Percentiles rank a stretch among this genome's conserved stretches.
phyloP scores from a whole-genome alignment of 2,888 invertebrate species.

The Cerceris rybyensis region DNA sequence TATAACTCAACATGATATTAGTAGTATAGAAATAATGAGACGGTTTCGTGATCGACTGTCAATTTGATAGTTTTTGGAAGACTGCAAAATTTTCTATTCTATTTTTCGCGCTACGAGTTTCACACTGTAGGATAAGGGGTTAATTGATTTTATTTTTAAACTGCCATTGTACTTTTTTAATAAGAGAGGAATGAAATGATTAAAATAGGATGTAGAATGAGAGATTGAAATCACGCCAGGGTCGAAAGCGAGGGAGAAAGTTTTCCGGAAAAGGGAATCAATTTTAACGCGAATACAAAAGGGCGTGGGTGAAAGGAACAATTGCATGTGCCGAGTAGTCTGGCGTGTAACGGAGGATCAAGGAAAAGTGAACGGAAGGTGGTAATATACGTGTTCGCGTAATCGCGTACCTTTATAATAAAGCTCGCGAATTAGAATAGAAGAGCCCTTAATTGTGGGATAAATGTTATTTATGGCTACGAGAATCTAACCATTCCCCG shows the following conservation, averaged over 20 bases:
- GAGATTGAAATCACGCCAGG: too few species aligned
- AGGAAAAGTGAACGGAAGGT: slow-evolving; percentile 13
- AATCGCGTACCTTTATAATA: slow-evolving; percentile 69
- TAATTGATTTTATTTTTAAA: too few species aligned
- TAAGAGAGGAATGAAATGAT: too few species aligned
- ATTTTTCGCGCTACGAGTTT: too few species aligned
- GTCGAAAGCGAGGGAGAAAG: background rate
- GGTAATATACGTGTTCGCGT: slow-evolving; percentile 58
- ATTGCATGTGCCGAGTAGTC: slow-evolving; percentile 31
- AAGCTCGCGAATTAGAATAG: slow-evolving; percentile 73
- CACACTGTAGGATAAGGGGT: too few species aligned
- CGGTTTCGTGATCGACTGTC: too few species aligned
- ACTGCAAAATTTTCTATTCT: too few species aligned
- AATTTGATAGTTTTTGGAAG: too few species aligned
- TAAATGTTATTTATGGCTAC: slow-evolving; percentile 70
- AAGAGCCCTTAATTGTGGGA: slow-evolving; percentile 70
- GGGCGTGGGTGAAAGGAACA: slow-evolving; percentile 30
- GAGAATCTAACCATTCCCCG: slow-evolving; percentile 4
- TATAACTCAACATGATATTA: too few species aligned
- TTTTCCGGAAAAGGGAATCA: slow-evolving; percentile 21
- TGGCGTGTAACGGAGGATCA: slow-evolving; percentile 55
- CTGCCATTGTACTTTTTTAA: background rate
- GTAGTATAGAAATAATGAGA: too few species aligned
- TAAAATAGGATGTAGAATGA: too few species aligned
- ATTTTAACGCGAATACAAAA: slow-evolving; percentile 35